These are phyloP conservation scores for Hydrophis major DNA, from an alignment of 2,797 vertebrate genomes.

Conservation along the genomic window DNA sequence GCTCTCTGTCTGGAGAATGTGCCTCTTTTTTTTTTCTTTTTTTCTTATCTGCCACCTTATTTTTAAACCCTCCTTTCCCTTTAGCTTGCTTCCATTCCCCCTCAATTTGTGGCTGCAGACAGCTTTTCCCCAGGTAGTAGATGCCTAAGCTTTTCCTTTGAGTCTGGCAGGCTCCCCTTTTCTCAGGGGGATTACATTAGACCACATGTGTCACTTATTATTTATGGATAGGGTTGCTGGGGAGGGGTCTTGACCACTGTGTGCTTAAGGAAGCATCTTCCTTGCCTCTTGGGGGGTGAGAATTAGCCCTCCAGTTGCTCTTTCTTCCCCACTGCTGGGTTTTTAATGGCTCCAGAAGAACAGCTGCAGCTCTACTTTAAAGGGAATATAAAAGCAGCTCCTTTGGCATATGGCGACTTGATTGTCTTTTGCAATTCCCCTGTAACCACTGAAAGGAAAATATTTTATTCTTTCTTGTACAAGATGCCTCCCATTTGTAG, in stretches of 20 bases:
- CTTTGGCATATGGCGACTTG: neutral
- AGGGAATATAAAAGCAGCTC: neutral
- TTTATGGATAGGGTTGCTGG: neutral
- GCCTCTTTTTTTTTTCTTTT: neutral
- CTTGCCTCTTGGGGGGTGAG: neutral
- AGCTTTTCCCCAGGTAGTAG: neutral
- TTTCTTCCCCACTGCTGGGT: neutral
- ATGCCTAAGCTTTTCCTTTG: neutral
- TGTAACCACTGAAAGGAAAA: neutral
- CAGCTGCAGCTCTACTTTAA: constrained; percentile 13
- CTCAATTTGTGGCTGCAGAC: neutral
- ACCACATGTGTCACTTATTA: constrained; percentile 2
- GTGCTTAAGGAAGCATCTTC: neutral
- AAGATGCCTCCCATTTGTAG: neutral
- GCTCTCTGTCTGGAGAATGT: neutral
- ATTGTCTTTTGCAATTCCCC: neutral
- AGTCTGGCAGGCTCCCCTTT: neutral
- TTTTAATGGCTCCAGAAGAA: neutral
- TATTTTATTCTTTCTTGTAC: neutral
- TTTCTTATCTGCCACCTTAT: neutral
- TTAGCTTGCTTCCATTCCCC: neutral
- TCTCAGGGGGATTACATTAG: neutral
- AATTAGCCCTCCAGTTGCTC: neutral
- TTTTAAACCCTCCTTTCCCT: neutral
- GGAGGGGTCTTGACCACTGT: constrained; percentile 10